A percentile compares a stretch with the other conserved stretches of the same genome.
Conservation (phyloP, 1,140 invertebrate species). For the Ylistrum balloti region DNA sequence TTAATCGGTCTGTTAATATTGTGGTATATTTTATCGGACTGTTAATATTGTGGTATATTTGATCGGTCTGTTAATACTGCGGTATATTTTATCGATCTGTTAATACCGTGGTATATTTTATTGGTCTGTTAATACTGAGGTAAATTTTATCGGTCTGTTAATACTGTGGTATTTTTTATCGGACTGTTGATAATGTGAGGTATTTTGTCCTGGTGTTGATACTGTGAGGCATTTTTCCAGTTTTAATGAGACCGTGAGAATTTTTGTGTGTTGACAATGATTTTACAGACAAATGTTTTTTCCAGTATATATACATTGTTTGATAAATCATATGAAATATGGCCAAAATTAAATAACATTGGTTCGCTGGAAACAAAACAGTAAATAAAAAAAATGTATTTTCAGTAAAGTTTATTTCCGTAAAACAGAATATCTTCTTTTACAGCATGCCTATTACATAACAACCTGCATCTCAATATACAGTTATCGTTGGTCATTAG, state of each 20-base stretch:
- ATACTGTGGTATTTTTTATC: neutral
- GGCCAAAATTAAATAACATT: too few relatives aligned
- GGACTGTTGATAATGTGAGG: neutral
- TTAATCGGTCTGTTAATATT: neutral
- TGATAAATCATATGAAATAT: too few relatives aligned
- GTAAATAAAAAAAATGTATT: neutral
- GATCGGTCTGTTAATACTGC: neutral
- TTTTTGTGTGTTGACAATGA: too few relatives aligned
- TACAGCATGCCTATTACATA: constrained; percentile 23
- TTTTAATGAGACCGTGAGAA: too few relatives aligned
- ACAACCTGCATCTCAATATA: neutral
- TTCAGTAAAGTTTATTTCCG: constrained; percentile 40
- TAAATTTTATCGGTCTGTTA: neutral
- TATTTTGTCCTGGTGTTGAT: neutral
- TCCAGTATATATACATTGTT: too few relatives aligned
- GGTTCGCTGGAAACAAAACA: too few relatives aligned
- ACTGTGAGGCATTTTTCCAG: too few relatives aligned
- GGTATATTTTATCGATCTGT: neutral
- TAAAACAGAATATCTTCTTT: constrained; percentile 12
- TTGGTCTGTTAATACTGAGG: neutral
- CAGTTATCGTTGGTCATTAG: neutral
- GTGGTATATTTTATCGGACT: neutral
- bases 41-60: neutral
- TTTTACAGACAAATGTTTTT: too few relatives aligned
- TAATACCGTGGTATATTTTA: neutral